Percentiles rank a stretch among this genome's conserved stretches.
Conservation (phyloP, 1,140 invertebrate genomes). For the Nixonia krombeini region DNA sequence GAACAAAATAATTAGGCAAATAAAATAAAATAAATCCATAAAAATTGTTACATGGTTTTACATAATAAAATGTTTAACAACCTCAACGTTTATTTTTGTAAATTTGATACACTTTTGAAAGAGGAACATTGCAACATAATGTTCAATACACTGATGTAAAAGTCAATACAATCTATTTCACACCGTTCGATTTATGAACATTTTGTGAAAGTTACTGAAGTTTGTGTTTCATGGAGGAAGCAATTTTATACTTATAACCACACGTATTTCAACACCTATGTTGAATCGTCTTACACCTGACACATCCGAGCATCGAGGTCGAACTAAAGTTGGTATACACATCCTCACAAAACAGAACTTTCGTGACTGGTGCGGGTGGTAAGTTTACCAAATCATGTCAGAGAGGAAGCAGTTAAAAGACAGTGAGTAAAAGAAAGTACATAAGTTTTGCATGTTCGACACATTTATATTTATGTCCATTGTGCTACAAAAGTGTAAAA, state of each 20-base stretch:
- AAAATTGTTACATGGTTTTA: no score
- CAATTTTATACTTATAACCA: background rate
- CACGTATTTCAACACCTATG: constrained; percentile 25
- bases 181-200: no score
- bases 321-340: constrained; percentile 38
- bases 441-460: background rate
- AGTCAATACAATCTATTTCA: no score
- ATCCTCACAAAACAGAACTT: constrained; percentile 47
- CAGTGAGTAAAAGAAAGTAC: constrained; percentile 32
- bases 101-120: no score
- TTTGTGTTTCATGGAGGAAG: background rate
- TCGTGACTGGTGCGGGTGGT: constrained; percentile 54
- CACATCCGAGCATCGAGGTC: constrained; percentile 42
- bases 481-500: no score
- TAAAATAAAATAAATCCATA: no score
- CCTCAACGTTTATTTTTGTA: no score
- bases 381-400: constrained; percentile 33
- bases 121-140: no score
- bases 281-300: constrained; percentile 32
- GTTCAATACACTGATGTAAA: no score
- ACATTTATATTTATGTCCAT: constrained; percentile 1
- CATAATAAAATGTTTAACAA: no score
- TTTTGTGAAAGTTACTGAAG: background rate
- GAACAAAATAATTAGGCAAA: no score
- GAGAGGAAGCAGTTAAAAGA: constrained; percentile 30